A percentile compares a stretch with the other conserved stretches of the same genome.
phyloP scores from a whole-genome alignment of 2,797 vertebrate genomes.

The Emydoidea blandingii region DNA sequence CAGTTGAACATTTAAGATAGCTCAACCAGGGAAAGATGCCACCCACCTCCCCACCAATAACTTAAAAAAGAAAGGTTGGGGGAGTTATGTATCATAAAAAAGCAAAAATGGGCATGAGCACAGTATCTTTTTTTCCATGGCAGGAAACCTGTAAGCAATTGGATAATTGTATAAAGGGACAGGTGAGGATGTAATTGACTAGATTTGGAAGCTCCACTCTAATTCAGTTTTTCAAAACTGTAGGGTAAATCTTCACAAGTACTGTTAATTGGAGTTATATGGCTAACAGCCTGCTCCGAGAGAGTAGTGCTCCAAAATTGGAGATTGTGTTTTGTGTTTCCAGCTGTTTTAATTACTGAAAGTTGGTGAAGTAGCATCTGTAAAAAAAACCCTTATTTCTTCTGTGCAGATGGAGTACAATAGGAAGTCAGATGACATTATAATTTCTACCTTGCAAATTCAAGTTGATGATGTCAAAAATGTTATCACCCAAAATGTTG shows the following conservation, averaged over 20 bases:
- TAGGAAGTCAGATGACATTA: slow-evolving; percentile 15
- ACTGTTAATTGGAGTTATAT: background rate
- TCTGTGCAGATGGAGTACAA: slow-evolving; percentile 59
- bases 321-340: background rate
- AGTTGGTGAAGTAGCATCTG: background rate
- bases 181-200: background rate
- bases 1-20: background rate
- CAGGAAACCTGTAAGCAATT: background rate
- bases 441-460: slow-evolving; percentile 67
- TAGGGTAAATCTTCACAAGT: background rate
- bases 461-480: slow-evolving; percentile 89
- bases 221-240: background rate
- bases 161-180: background rate
- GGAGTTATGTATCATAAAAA: background rate
- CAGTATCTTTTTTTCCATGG: background rate
- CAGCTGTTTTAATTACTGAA: background rate
- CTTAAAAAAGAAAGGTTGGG: background rate
- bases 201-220: background rate
- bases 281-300: background rate
- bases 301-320: background rate
- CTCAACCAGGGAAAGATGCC: too few species aligned
- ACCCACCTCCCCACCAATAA: background rate
- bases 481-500: slow-evolving; percentile 88
- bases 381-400: background rate
- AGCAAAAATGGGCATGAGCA: background rate